Evolutionary conservation across 1,140 invertebrate genomes (phyloP).

Genomic region (Heliconius eleuchia): DNA sequence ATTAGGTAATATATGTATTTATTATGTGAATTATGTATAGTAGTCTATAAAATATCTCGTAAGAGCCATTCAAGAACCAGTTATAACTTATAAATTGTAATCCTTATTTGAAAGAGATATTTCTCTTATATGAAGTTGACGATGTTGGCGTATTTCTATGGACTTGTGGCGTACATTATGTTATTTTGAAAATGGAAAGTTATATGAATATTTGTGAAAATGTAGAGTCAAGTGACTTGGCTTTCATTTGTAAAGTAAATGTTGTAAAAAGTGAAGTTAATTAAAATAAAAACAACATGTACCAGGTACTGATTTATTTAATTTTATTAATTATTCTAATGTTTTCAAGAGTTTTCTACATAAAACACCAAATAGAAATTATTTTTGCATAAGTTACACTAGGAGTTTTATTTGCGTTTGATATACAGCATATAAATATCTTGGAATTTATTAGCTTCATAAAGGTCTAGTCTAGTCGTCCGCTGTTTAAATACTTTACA

Average conservation of each 20-base stretch:
- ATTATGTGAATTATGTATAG: conserved; percentile 9
- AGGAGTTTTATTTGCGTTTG: too few relatives aligned
- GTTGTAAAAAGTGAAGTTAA: too few relatives aligned
- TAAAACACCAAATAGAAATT: too few relatives aligned
- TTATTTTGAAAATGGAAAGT: conserved; percentile 10
- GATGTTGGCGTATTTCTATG: conserved; percentile 1
- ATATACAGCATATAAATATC: too few relatives aligned
- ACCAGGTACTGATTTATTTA: too few relatives aligned
- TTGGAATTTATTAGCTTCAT: background rate
- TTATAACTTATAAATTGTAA: background rate
- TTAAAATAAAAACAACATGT: too few relatives aligned
- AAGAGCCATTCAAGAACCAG: conserved; percentile 3
- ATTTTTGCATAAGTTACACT: too few relatives aligned
- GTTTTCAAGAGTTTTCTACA: too few relatives aligned
- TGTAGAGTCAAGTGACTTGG: too few relatives aligned
- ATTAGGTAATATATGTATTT: conserved; percentile 8
- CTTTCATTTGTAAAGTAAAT: too few relatives aligned
- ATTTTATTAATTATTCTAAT: too few relatives aligned
- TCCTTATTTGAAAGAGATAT: conserved; percentile 12
- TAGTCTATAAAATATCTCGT: background rate
- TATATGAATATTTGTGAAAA: background rate
- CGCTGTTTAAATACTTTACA: background rate
- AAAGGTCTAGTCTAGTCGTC: background rate
- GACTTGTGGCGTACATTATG: background rate
- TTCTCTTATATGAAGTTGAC: background rate